Evolutionary conservation across 2,113 vertebrate genomes (phyloP).

Genomic region (Ptilorrhoa leucosticta): DNA sequence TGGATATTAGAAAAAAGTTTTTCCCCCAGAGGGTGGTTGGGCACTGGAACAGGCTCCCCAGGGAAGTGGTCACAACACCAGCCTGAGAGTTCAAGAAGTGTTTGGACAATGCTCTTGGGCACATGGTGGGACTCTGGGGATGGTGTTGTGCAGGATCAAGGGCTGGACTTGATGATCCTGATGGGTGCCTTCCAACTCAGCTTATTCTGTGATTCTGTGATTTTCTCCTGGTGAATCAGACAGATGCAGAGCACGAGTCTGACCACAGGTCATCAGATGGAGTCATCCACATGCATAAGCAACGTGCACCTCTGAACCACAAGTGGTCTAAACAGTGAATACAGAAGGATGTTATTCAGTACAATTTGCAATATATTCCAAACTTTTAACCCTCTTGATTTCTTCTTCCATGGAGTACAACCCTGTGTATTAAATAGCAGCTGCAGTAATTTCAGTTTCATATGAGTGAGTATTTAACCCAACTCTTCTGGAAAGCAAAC

Average conservation of each 20-base stretch:
- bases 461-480: background rate
- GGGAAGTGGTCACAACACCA: background rate
- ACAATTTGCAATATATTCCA: background rate
- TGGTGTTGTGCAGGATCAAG: background rate
- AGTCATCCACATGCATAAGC: background rate
- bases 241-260: background rate
- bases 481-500: background rate
- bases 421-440: background rate
- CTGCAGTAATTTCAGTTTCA: background rate
- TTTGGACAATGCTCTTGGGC: background rate
- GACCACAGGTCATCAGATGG: background rate
- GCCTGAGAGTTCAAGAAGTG: background rate
- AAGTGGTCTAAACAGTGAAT: background rate
- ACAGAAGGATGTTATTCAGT: background rate
- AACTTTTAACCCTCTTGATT: background rate
- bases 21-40: fast-evolving
- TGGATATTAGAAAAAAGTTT: background rate
- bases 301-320: background rate
- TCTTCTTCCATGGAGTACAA: background rate
- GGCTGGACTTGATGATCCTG: background rate
- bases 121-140: background rate
- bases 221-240: background rate
- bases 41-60: background rate
- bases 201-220: background rate
- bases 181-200: background rate